A percentile compares a stretch with the other conserved stretches of the same genome.
Evolutionary conservation across 2,797 vertebrate genomes (phyloP).

Genomic region (Pangasius macronema): DNA sequence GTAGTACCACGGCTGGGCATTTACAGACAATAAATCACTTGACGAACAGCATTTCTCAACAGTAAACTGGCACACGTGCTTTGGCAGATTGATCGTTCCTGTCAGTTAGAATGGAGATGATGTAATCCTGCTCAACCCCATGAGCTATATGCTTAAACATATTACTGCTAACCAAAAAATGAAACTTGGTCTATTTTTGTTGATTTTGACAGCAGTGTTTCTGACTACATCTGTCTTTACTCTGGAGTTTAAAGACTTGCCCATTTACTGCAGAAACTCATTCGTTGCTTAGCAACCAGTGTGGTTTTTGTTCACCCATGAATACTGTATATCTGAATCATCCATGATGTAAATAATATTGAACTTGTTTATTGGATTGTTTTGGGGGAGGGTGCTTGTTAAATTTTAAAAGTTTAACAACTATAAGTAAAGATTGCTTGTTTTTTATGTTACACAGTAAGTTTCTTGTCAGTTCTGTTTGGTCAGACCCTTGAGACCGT

Average conservation of each 20-base stretch:
- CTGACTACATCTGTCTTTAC: not conserved
- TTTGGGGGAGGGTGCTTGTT: constrained; percentile 68
- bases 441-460: constrained; percentile 61
- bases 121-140: not conserved
- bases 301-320: constrained; percentile 64
- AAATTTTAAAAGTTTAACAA: constrained; percentile 72
- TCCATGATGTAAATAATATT: constrained; percentile 75
- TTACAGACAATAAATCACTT: not conserved
- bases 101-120: not conserved
- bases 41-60: not conserved
- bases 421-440: constrained; percentile 74
- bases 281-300: constrained; percentile 75
- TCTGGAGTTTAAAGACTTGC: constrained; percentile 28
- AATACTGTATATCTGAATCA: constrained; percentile 74
- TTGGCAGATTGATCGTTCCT: not conserved
- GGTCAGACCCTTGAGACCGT: not conserved
- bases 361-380: constrained; percentile 62
- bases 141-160: not conserved
- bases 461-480: constrained; percentile 28
- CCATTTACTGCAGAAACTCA: constrained; percentile 57
- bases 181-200: not conserved
- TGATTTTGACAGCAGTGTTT: constrained; percentile 35
- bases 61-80: not conserved
- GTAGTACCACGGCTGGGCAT: not conserved
- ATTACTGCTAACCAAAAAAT: not conserved